Conservation (phyloP, 2,113 vertebrate genomes). For the Anarrhichthys ocellatus region DNA sequence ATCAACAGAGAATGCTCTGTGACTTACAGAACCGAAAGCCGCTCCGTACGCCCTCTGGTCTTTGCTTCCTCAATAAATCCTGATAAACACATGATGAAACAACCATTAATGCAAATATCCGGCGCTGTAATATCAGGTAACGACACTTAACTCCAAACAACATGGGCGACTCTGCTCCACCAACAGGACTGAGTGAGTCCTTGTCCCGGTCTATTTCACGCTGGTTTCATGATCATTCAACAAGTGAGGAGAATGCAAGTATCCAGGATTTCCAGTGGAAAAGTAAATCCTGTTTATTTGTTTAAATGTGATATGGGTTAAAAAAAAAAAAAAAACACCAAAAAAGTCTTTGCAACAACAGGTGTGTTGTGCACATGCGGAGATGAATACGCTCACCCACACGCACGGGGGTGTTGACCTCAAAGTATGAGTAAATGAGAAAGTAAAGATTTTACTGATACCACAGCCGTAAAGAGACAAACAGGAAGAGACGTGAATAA, state of each 20-base stretch:
- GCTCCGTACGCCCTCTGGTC: neutral
- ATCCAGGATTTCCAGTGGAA: neutral
- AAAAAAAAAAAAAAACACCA: neutral
- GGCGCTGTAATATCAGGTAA: neutral
- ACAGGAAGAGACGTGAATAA: conserved; percentile 74
- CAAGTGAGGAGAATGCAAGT: neutral
- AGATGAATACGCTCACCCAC: neutral
- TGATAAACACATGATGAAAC: conserved; percentile 40
- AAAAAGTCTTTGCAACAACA: conserved; percentile 8
- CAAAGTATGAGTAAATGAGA: conserved; percentile 58
- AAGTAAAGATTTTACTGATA: conserved; percentile 64
- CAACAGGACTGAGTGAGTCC: conserved; percentile 6
- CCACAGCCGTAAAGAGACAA: conserved; percentile 57
- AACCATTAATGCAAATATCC: conserved; percentile 50
- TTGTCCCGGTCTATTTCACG: neutral
- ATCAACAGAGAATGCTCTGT: neutral
- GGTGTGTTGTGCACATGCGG: conserved; percentile 34
- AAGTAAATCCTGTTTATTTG: neutral
- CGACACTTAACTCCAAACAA: neutral
- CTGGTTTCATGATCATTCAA: neutral
- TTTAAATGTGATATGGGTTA: neutral
- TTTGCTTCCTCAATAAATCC: conserved; percentile 50
- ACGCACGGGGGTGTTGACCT: conserved; percentile 25
- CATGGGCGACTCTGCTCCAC: neutral
- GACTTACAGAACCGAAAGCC: neutral